Conservation (phyloP, 2,113 vertebrate species). For the Crotalus horridus region DNA sequence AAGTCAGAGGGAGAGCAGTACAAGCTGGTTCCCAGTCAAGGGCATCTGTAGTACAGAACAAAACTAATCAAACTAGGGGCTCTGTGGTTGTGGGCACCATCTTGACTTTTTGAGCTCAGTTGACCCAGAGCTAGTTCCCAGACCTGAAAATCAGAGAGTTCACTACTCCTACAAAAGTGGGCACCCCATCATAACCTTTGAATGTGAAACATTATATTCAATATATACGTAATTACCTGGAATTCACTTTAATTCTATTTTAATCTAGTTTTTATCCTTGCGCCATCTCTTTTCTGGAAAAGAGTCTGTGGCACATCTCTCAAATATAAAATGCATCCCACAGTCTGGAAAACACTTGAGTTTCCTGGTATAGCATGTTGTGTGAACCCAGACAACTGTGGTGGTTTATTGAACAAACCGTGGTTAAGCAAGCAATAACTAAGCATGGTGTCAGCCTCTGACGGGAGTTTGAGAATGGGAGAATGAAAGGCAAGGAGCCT, state of each 20-base stretch:
- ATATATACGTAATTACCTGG: background rate
- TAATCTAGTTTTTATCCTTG: background rate
- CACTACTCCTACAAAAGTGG: background rate
- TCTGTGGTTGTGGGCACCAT: background rate
- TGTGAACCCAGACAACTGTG: background rate
- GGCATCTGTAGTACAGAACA: background rate
- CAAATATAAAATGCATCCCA: background rate
- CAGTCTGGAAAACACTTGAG: background rate
- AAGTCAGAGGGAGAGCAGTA: background rate
- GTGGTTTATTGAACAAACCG: background rate
- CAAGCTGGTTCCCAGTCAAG: background rate
- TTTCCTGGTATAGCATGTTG: background rate
- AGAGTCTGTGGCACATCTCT: background rate
- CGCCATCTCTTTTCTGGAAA: background rate
- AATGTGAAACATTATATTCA: background rate
- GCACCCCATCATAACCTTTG: background rate
- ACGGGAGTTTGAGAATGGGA: too few species aligned
- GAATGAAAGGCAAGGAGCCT: background rate
- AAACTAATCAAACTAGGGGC: background rate
- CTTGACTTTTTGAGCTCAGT: background rate
- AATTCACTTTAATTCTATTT: background rate
- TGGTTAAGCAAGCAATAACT: background rate
- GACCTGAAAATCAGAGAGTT: background rate
- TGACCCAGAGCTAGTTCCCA: background rate
- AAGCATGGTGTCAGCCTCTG: background rate